Base-by-base conservation (phyloP, 2,797 vertebrate genomes). In the Cuculus canorus region DNA sequence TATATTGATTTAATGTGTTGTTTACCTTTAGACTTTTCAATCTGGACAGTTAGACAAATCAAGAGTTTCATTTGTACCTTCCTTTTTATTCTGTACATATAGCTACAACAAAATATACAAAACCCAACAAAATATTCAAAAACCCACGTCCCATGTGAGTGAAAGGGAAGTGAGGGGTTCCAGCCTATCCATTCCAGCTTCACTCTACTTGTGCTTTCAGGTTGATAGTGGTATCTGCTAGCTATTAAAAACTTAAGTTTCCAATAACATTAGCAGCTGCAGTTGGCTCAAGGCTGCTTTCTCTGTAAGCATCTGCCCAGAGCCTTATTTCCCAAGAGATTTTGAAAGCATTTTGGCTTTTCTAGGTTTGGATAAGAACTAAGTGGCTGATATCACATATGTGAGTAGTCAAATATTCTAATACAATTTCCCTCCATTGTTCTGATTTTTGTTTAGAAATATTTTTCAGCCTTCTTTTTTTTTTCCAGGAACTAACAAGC, bases 111-210 rank as follows among this genome's bases (percentile, higher is more conserved):
- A 65, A n/a, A n/a, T n/a, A n/a, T n/a, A n/a, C n/a, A n/a, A n/a
- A n/a, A n/a, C n/a, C n/a, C n/a, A n/a, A 77, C 39, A 61, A 12
- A 48, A 48, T 23, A 48, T 66, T 23, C 11, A 66, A 65, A 45
- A 69, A 17, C 1, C 3, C 2, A 4, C n/a, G 18, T 48, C 47
- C 35, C 2, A 0, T 37, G 2, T 2, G 1, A 61, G 9, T 70
- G 43, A 56, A 66, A 60, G 33, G 12, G 33, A 66, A 72, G 33
- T 14, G n/a, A 61, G 27, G 10, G 2, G 3, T 59, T 91, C 32
- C 45, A 88, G 47, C 13, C 17, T 25, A 6, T 3, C 9, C 37
- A 8, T 61, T 69, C 22, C 35, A 60, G 21, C 52, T 81, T 69
- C 84, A 5, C 7, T 64, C 13, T 64, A 6, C 1, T 0, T 63